phyloP scores from a whole-genome alignment of 2,888 invertebrate genomes.

The Caenorhabditis sp. region DNA sequence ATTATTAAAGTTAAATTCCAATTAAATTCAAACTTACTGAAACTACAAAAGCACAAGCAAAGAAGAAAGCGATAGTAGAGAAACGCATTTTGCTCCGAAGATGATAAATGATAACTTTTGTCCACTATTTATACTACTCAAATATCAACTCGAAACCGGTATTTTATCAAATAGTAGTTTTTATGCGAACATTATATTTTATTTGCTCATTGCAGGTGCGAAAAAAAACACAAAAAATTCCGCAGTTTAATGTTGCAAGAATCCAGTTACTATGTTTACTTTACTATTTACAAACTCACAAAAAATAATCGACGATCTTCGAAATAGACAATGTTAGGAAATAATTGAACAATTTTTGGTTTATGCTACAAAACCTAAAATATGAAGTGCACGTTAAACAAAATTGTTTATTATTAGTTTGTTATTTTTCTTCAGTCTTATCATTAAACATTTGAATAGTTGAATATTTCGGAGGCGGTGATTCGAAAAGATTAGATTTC shows the following conservation, averaged over 20 bases:
- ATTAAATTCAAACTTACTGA: neutral
- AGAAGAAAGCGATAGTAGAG: neutral
- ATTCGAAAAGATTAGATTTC: neutral
- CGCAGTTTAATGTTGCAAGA: neutral
- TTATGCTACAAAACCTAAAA: no score
- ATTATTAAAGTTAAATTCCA: neutral
- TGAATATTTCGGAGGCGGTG: slow-evolving; percentile 26
- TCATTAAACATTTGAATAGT: slow-evolving; percentile 1
- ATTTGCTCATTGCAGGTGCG: neutral
- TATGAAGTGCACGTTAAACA: neutral
- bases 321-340: neutral
- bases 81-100: neutral
- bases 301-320: neutral
- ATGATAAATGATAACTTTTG: neutral
- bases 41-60: neutral
- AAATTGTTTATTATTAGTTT: neutral
- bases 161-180: neutral
- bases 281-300: neutral
- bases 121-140: neutral
- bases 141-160: neutral
- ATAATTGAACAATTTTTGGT: neutral
- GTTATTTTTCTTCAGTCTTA: neutral
- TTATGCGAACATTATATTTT: neutral
- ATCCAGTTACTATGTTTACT: neutral
- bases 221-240: neutral